These are phyloP conservation scores for Protosalanx chinensis DNA, from an alignment of 2,797 vertebrate genomes.

Conservation along the genomic window DNA sequence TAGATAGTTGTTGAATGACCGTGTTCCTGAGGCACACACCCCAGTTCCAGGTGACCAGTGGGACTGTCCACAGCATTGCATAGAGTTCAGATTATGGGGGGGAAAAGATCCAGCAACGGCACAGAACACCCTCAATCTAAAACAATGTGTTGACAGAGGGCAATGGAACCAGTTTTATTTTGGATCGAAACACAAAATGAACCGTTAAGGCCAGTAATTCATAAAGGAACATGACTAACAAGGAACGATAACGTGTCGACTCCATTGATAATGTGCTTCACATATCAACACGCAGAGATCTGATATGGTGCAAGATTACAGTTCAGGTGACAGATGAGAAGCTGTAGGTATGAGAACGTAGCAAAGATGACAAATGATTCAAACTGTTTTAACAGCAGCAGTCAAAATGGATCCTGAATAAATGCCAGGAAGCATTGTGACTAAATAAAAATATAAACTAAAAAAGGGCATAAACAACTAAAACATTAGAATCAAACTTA, in stretches of 20 bases:
- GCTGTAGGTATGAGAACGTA: constrained; percentile 33
- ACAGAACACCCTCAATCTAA: constrained; percentile 47
- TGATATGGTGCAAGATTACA: not conserved
- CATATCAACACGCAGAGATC: not conserved
- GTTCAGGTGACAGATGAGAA: constrained; percentile 8
- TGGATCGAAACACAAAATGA: constrained; percentile 19
- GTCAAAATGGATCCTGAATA: not conserved
- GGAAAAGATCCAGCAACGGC: constrained; percentile 27
- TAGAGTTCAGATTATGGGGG: constrained; percentile 58
- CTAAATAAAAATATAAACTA: not conserved
- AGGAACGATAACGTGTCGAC: constrained; percentile 28
- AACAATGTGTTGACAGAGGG: constrained; percentile 43
- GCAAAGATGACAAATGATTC: constrained; percentile 8
- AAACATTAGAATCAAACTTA: not conserved
- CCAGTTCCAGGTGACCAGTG: constrained; percentile 62
- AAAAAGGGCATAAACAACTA: constrained; percentile 1
- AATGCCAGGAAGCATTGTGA: constrained; percentile 4
- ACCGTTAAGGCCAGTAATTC: constrained; percentile 24
- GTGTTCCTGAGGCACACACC: constrained; percentile 68
- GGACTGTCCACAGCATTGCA: constrained; percentile 72
- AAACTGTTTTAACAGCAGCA: not conserved
- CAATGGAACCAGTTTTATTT: constrained; percentile 48
- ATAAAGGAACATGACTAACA: not conserved
- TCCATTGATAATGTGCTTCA: constrained; percentile 8
- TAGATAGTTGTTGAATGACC: constrained; percentile 37